phyloP scores from a whole-genome alignment of 2,888 invertebrate species.

The Pollenia angustigena region DNA sequence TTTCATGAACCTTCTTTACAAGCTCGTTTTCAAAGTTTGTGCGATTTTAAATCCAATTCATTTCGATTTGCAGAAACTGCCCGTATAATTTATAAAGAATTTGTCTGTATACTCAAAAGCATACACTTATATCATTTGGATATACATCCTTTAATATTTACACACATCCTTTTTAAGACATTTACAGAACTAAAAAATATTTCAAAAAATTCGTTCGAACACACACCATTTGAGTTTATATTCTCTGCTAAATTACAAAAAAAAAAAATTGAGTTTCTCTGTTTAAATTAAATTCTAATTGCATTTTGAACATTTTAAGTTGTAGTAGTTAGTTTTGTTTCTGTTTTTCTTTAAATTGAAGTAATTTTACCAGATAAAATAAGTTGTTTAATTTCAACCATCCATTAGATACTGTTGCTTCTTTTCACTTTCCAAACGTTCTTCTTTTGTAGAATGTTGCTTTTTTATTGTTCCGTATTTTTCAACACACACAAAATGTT shows the following conservation, averaged over 20 bases:
- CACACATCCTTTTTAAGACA: too few species aligned
- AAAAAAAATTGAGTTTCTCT: conserved; percentile 25
- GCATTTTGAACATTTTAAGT: neutral
- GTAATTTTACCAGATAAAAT: neutral
- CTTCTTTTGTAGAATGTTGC: neutral
- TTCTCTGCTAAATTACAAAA: conserved; percentile 15
- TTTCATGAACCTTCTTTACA: too few species aligned
- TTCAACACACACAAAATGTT: conserved; percentile 19
- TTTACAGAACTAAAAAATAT: neutral
- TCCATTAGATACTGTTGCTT: neutral
- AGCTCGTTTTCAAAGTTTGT: too few species aligned
- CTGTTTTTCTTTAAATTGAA: neutral
- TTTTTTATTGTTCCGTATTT: neutral
- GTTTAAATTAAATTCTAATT: neutral
- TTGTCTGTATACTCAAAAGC: too few species aligned
- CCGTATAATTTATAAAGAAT: too few species aligned
- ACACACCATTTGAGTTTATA: neutral
- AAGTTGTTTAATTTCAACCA: conserved; percentile 4
- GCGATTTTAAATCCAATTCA: too few species aligned
- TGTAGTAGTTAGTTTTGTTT: neutral
- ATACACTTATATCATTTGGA: too few species aligned
- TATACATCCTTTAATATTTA: too few species aligned
- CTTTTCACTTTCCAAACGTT: neutral
- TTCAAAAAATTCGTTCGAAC: neutral
- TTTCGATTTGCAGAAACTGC: too few species aligned